Conservation (phyloP, 2,113 vertebrate genomes). For the Paramormyrops kingsleyae region DNA sequence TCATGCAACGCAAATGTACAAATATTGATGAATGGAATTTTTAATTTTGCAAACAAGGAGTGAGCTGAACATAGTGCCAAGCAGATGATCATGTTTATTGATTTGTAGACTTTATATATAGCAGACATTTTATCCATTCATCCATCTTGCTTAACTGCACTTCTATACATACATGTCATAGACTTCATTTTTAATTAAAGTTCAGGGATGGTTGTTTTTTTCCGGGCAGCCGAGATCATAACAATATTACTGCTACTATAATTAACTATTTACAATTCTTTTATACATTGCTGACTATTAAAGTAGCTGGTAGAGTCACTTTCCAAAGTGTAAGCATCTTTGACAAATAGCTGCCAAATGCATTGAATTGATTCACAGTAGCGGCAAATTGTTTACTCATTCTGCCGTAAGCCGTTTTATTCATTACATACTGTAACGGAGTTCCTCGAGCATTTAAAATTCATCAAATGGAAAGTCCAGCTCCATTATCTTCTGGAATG, state of each 20-base stretch:
- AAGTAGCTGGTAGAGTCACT: not conserved
- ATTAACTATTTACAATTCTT: not conserved
- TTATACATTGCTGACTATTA: not conserved
- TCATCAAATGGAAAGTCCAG: not conserved
- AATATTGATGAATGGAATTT: not conserved
- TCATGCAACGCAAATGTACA: not conserved
- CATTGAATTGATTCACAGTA: not conserved
- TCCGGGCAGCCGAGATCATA: not conserved
- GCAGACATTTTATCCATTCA: not conserved
- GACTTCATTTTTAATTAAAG: not conserved
- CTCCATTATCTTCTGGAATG: not conserved
- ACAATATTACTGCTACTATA: not conserved
- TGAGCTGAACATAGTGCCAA: not conserved
- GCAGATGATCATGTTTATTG: not conserved
- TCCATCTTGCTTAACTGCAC: not conserved
- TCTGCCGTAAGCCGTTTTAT: not conserved
- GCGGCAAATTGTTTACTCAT: not conserved
- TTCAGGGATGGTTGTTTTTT: not conserved
- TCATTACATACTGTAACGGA: not conserved
- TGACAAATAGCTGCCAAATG: not conserved
- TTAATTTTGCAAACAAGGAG: not conserved
- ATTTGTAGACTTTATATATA: not conserved
- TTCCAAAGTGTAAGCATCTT: not conserved
- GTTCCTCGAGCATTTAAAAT: not conserved
- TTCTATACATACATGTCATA: not conserved